phyloP scores from a whole-genome alignment of 2,888 invertebrate species.

The Thymelicus acteon region DNA sequence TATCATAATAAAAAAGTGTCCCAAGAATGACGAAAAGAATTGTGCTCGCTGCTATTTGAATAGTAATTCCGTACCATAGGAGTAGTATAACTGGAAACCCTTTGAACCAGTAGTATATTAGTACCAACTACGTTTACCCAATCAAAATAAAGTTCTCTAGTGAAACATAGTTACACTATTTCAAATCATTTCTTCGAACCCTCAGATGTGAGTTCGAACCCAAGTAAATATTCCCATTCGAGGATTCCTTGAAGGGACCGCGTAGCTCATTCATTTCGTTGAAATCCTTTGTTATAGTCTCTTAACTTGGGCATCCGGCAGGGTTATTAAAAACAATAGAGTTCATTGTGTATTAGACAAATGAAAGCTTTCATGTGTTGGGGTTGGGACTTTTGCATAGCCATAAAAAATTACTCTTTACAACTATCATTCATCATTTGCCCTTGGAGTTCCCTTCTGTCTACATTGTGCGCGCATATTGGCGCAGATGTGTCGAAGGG shows the following conservation, averaged over 20 bases:
- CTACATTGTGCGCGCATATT: not conserved
- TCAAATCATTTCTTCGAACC: no score
- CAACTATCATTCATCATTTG: not conserved
- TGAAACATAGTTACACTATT: no score
- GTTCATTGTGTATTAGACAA: not conserved
- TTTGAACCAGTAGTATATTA: no score
- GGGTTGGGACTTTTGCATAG: not conserved
- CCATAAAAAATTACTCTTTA: not conserved
- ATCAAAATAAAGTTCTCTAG: no score
- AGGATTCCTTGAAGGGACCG: not conserved
- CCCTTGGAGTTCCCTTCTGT: not conserved
- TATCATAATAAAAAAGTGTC: no score
- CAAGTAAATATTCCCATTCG: not conserved
- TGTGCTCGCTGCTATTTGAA: no score
- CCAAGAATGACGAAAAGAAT: no score
- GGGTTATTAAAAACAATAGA: not conserved
- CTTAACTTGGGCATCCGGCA: not conserved
- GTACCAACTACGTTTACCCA: no score
- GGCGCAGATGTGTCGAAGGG: not conserved
- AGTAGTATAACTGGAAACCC: no score
- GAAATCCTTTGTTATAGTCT: not conserved
- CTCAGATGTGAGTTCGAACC: no score
- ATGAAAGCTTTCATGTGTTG: conserved; percentile 1
- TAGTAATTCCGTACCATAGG: no score
- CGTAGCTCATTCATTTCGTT: not conserved